Evolutionary conservation across 53 echinoderm and acorn worm species (phyloP), one percentile per base, ranked within the genome.

Genomic region (Pentamera pediparva): DNA sequence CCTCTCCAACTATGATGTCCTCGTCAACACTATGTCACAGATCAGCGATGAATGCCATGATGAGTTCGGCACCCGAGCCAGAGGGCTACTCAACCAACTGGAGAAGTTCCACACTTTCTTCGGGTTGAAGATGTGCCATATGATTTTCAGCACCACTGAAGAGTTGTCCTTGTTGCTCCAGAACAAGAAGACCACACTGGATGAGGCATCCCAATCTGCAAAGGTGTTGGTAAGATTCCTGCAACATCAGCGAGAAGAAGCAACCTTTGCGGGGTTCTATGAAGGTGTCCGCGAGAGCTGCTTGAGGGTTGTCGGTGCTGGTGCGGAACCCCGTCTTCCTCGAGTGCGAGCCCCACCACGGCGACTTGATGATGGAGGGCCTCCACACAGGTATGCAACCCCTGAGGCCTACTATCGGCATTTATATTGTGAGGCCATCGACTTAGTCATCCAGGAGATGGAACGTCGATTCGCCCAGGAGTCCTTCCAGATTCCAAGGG

Each of bases 401-500:
- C 28, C 49, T 15, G 48, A 70, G 30, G 70, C 21, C 27, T 70
- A 69, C 22, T 47, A 69, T 47, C 27, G 70, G 8, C 48, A 47
- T 47, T 19, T 27, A 30, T 70, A 70, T 30, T 50, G 25, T 10
- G 71, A 70, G 30, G 71, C 31, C 17, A 22, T 51, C 21, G 71
- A 70, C 71, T 25, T 22, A 31, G 71, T 50, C 26, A 51, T 70
- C 11, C 21, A 30, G 20, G 71, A 70, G 37, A 52, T 70, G 49
- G 49, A 3, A 50, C 49, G 24, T 6, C 28, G 29, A 25, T 70
- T 70, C 50, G 48, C 24, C 20, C 71, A 70, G 0, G 51, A 50
- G 48, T 18, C 50, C 52, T 37, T 70, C 32, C 71, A 69, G 43
- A 69, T 69, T 69, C 70, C 70, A 17, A 69, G 34, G 47, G 70